These are phyloP conservation scores for Caenorhabditis brenneri DNA, from an alignment of 1,140 invertebrate genomes.

Conservation along the genomic window DNA sequence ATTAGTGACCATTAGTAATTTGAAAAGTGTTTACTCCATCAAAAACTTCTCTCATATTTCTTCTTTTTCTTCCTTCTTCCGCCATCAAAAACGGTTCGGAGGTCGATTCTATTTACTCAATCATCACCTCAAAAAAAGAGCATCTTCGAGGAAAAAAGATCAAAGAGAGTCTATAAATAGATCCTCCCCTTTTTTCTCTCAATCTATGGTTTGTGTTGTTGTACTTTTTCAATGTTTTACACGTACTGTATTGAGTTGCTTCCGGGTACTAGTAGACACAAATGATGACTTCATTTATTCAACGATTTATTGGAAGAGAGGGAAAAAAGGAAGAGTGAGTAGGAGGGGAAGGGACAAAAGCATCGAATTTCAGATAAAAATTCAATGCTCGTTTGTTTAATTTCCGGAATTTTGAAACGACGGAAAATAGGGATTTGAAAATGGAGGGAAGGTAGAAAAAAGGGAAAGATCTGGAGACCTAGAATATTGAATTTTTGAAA, in stretches of 20 bases:
- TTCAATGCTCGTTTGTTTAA: slow-evolving; percentile 1
- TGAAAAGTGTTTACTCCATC: too few relatives aligned
- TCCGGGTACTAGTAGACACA: background rate
- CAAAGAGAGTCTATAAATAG: slow-evolving; percentile 6
- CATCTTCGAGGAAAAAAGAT: background rate
- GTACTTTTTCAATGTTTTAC: background rate
- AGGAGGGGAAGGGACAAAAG: background rate
- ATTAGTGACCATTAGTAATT: too few relatives aligned
- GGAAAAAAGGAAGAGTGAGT: background rate
- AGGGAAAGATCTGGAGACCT: too few relatives aligned
- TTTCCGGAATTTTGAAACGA: background rate
- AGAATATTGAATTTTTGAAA: too few relatives aligned
- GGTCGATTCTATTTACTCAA: slow-evolving; percentile 20
- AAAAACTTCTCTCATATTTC: background rate
- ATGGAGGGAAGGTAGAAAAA: too few relatives aligned
- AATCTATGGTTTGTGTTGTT: slow-evolving; percentile 3
- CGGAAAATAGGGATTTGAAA: background rate
- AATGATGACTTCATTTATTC: background rate
- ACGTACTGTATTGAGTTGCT: background rate
- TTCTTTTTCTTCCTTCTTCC: background rate
- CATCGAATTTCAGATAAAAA: slow-evolving; percentile 21
- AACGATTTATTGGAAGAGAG: background rate
- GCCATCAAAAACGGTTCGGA: slow-evolving; percentile 15
- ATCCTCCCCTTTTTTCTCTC: background rate
- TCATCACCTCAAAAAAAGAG: background rate